These are phyloP conservation scores for Pionites leucogaster DNA, from an alignment of 2,113 vertebrate genomes.

Conservation along the genomic window DNA sequence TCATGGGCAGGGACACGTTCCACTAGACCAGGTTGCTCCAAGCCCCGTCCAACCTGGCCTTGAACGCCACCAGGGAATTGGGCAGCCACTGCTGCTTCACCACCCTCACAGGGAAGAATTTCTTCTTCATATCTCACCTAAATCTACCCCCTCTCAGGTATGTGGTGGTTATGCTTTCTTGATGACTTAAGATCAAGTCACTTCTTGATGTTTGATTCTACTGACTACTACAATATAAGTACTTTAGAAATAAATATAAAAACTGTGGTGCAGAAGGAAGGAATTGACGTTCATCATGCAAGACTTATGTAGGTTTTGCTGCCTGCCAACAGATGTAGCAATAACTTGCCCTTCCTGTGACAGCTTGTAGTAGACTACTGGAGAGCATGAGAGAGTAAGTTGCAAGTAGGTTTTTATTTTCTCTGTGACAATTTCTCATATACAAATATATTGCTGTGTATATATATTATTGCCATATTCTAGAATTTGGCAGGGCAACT, in stretches of 20 bases:
- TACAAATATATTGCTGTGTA: neutral
- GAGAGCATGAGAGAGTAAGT: neutral
- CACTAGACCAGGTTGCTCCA: neutral
- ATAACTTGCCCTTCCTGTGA: neutral
- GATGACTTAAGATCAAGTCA: neutral
- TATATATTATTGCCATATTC: neutral
- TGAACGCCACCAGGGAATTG: neutral
- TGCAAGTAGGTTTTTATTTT: neutral
- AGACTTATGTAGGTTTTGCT: neutral
- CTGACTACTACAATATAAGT: neutral
- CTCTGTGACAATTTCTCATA: neutral
- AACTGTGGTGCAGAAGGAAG: neutral
- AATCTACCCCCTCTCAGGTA: neutral
- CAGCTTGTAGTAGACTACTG: neutral
- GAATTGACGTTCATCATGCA: neutral
- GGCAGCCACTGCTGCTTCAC: neutral
- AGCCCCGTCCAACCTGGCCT: neutral
- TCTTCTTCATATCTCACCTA: neutral
- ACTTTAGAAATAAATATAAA: neutral
- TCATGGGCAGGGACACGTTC: neutral
- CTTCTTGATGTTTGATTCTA: neutral
- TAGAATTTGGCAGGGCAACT: neutral
- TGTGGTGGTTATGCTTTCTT: neutral
- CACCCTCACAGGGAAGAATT: neutral
- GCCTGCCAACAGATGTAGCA: neutral